phyloP scores from a whole-genome alignment of 2,797 vertebrate species.

The Chloroceryle inda region DNA sequence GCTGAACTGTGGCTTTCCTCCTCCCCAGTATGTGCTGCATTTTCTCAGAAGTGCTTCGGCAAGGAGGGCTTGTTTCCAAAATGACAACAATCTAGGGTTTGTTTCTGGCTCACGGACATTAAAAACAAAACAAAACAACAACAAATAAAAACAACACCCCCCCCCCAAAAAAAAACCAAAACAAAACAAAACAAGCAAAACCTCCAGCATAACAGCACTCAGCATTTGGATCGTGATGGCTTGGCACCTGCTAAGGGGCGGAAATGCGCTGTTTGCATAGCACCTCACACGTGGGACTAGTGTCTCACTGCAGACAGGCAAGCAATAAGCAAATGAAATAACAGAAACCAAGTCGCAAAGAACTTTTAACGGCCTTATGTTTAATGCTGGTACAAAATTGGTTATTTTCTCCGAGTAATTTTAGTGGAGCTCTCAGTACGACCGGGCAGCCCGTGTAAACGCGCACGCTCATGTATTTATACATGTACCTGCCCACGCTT shows the following conservation, averaged over 20 bases:
- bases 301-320: neutral
- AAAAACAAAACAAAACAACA: neutral
- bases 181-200: too few species aligned
- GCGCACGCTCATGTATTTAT: accelerated
- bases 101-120: neutral
- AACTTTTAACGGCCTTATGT: neutral
- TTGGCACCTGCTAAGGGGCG: neutral
- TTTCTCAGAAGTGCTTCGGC: neutral
- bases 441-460: accelerated
- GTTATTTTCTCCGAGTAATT: neutral
- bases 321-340: neutral
- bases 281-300: neutral
- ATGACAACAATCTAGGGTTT: neutral
- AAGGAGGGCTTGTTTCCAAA: constrained; percentile 20
- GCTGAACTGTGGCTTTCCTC: neutral
- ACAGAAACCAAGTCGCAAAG: neutral
- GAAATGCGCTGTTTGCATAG: neutral
- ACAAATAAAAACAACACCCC: too few species aligned
- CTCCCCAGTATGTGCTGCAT: neutral
- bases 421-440: neutral
- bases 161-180: too few species aligned
- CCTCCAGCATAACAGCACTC: neutral
- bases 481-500: accelerated
- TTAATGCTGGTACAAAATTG: accelerated
- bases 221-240: accelerated